Conservation (phyloP, 2,113 vertebrate species). For the Triplophysa rosa region DNA sequence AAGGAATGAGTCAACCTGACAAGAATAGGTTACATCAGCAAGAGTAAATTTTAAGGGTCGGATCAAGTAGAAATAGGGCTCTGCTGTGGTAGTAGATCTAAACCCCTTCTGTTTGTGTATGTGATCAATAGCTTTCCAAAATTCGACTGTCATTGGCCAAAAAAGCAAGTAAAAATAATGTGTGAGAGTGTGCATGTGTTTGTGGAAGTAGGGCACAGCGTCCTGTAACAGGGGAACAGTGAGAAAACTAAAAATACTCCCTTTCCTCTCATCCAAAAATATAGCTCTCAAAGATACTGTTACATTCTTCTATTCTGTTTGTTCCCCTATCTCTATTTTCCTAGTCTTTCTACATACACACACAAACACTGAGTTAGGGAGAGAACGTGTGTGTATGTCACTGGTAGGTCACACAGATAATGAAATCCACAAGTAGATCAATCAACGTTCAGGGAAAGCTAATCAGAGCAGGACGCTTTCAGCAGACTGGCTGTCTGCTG, state of each 20-base stretch:
- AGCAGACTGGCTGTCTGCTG: slow-evolving; percentile 38
- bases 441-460: slow-evolving; percentile 40
- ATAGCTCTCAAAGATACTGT: slow-evolving; percentile 41
- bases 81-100: not conserved
- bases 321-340: slow-evolving; percentile 9
- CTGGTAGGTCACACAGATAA: slow-evolving; percentile 33
- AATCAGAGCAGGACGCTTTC: slow-evolving; percentile 28
- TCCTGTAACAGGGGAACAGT: slow-evolving; percentile 46
- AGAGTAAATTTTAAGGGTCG: too few species aligned
- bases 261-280: slow-evolving; percentile 46
- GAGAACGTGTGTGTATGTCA: slow-evolving; percentile 4
- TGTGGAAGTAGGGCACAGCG: slow-evolving; percentile 50
- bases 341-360: not conserved
- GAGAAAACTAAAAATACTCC: slow-evolving; percentile 48
- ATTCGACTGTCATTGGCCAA: not conserved
- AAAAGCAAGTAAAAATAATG: slow-evolving; percentile 1
- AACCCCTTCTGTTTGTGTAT: not conserved
- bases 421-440: slow-evolving; percentile 36
- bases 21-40: too few species aligned
- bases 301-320: slow-evolving; percentile 32
- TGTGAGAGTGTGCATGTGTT: slow-evolving; percentile 22
- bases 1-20: too few species aligned
- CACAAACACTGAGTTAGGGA: not conserved
- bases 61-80: not conserved
- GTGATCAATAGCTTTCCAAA: slow-evolving; percentile 21